Conservation (phyloP, 2,888 invertebrate species). For the Brassicogethes aeneus region DNA sequence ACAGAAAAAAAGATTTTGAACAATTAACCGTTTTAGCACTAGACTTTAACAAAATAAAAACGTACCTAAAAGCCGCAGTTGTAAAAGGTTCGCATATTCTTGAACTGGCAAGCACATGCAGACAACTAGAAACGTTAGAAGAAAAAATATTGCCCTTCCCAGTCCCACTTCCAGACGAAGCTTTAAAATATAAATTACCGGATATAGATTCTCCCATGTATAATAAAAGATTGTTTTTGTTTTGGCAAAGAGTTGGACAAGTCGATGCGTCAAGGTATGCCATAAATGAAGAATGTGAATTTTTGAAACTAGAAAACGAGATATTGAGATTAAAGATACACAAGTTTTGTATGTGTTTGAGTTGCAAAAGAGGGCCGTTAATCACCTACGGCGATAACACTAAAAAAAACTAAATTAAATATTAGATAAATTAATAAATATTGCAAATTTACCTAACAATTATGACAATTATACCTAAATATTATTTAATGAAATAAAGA, state of each 20-base stretch:
- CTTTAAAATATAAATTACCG: slow-evolving; percentile 7
- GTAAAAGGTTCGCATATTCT: slow-evolving; percentile 52
- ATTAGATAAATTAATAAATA: too few species aligned
- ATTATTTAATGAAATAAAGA: too few species aligned
- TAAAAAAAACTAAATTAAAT: too few species aligned
- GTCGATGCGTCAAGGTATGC: slow-evolving; percentile 27
- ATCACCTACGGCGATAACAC: too few species aligned
- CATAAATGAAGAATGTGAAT: slow-evolving; percentile 32
- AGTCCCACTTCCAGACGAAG: slow-evolving; percentile 9
- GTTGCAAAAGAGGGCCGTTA: too few species aligned
- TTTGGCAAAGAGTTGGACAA: slow-evolving; percentile 34
- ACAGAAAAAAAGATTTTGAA: slow-evolving; percentile 43
- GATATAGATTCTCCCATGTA: slow-evolving; percentile 1
- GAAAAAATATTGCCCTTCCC: slow-evolving; percentile 45
- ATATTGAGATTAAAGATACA: slow-evolving; percentile 24
- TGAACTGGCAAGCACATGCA: slow-evolving; percentile 53
- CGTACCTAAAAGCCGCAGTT: slow-evolving; percentile 46
- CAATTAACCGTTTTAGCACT: slow-evolving; percentile 54
- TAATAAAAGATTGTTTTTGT: slow-evolving; percentile 21
- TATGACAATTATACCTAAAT: too few species aligned
- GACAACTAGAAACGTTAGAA: slow-evolving; percentile 55
- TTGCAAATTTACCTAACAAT: too few species aligned
- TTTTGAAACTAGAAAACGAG: slow-evolving; percentile 30
- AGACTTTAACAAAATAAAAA: slow-evolving; percentile 49
- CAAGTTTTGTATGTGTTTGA: slow-evolving; percentile 24